Percentiles rank a stretch among this genome's conserved stretches.
phyloP scores from a whole-genome alignment of 2,888 invertebrate species.

The Synergus umbraculus region DNA sequence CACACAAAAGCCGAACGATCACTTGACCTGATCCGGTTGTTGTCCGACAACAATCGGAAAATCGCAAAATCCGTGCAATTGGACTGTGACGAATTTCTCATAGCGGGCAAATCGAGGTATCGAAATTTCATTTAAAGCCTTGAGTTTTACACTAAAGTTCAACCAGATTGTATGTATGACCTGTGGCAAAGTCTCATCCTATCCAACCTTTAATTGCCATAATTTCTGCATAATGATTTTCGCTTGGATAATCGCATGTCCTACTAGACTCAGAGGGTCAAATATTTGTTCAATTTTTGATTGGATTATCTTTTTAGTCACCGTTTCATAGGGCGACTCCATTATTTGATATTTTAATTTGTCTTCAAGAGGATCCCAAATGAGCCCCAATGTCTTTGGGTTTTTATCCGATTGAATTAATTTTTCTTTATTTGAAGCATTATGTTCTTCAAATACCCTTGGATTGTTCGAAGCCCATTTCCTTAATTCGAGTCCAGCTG shows the following conservation, averaged over 20 bases:
- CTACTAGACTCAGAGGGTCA: constrained; percentile 46
- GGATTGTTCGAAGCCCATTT: not conserved
- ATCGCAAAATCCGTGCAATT: constrained; percentile 53
- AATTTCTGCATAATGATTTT: constrained; percentile 26
- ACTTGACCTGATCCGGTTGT: constrained; percentile 5
- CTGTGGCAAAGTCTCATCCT: constrained; percentile 54
- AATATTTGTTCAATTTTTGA: constrained; percentile 40
- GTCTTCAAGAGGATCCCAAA: too few relatives aligned
- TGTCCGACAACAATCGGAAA: too few relatives aligned
- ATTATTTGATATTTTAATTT: too few relatives aligned
- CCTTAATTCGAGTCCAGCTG: not conserved
- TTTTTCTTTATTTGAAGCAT: too few relatives aligned
- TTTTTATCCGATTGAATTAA: too few relatives aligned
- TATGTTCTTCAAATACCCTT: not conserved
- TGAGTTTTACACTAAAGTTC: not conserved
- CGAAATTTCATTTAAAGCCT: not conserved
- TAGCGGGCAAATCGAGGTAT: not conserved
- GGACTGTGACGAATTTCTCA: not conserved
- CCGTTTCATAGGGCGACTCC: too few relatives aligned
- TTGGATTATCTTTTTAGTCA: too few relatives aligned
- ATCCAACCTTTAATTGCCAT: constrained; percentile 42
- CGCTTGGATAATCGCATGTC: constrained; percentile 43
- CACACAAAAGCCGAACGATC: constrained; percentile 41
- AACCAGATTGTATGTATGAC: constrained; percentile 1
- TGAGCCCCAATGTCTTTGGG: not conserved